Percentiles rank a stretch among this genome's conserved stretches.
Evolutionary conservation across 2,797 vertebrate species (phyloP).

Genomic region (Clarias pachynema): DNA sequence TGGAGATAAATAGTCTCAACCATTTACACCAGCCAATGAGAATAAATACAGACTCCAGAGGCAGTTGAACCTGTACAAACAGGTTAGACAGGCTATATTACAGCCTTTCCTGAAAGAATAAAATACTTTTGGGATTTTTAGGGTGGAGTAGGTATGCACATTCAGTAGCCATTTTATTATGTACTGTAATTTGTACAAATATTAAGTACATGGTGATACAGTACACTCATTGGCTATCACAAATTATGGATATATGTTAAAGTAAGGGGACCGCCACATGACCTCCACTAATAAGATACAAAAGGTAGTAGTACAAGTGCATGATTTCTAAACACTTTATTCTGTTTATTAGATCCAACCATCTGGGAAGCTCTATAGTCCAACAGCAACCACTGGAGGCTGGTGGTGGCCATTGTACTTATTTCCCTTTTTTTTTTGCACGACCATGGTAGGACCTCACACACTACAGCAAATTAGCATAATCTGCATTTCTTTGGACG

Average conservation of each 20-base stretch:
- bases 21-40: background rate
- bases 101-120: background rate
- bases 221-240: background rate
- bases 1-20: background rate
- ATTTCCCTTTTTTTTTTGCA: no score
- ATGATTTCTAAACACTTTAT: background rate
- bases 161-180: background rate
- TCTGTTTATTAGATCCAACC: background rate
- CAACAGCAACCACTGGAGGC: no score
- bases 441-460: no score
- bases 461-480: no score
- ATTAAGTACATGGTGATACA: background rate
- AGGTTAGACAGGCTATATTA: background rate
- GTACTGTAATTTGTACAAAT: background rate
- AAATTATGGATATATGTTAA: no score
- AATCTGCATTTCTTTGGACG: no score
- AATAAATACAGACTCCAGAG: background rate
- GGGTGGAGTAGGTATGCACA: no score
- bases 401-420: no score
- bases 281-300: background rate
- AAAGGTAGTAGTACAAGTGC: background rate
- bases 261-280: background rate
- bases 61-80: slow-evolving; percentile 19
- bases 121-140: background rate
- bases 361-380: no score